Conservation (phyloP, 2,113 vertebrate genomes). For the Procavia capensis region DNA sequence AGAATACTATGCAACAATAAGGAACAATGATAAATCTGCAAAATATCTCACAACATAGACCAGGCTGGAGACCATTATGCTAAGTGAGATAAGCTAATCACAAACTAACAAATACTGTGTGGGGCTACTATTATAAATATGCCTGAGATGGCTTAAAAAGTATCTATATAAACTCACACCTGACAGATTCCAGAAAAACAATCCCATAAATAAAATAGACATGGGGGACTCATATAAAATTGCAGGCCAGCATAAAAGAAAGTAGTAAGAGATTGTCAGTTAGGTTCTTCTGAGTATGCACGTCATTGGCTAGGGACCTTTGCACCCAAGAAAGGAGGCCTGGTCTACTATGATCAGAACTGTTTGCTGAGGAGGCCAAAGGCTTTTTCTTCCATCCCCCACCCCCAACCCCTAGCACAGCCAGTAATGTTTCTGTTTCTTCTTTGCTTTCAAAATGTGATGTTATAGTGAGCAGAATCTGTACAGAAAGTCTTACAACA, state of each 20-base stretch:
- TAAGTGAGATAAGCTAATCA: too few relatives aligned
- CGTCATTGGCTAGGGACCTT: not conserved
- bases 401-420: not conserved
- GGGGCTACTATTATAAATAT: too few relatives aligned
- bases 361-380: not conserved
- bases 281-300: not conserved
- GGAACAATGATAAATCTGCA: too few relatives aligned
- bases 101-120: too few relatives aligned
- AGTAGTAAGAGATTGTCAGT: not conserved
- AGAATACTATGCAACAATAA: too few relatives aligned
- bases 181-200: not conserved
- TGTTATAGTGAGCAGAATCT: not conserved
- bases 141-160: not conserved
- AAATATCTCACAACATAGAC: too few relatives aligned
- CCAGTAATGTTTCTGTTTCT: not conserved
- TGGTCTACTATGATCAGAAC: not conserved
- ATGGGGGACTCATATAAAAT: not conserved
- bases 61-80: too few relatives aligned
- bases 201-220: not conserved
- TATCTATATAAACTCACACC: conserved; percentile 4
- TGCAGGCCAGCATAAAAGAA: not conserved
- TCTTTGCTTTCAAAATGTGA: not conserved
- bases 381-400: not conserved
- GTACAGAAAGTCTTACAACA: not conserved
- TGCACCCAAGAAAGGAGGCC: not conserved